Evolutionary conservation across 2,113 vertebrate species (phyloP).

Genomic region (Crotalus horridus): DNA sequence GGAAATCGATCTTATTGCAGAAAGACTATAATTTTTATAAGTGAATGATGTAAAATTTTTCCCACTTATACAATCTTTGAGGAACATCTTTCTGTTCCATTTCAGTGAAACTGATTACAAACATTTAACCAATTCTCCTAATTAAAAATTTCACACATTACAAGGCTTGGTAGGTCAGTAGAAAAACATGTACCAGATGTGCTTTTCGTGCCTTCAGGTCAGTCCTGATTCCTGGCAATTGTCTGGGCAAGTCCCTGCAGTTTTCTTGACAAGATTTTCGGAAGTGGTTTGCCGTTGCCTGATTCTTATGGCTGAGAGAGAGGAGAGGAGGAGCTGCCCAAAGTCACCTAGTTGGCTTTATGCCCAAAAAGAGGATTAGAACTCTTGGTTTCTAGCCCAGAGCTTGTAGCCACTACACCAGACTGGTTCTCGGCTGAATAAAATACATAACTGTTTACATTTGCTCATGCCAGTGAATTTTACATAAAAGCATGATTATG

Average conservation of each 20-base stretch:
- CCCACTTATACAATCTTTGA: background rate
- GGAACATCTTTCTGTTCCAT: background rate
- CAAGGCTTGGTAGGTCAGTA: background rate
- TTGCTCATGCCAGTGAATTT: background rate
- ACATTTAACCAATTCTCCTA: background rate
- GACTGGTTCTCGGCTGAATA: background rate
- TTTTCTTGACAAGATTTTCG: background rate
- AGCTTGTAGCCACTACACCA: background rate
- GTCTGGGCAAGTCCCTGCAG: background rate
- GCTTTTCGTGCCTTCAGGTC: background rate
- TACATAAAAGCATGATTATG: background rate
- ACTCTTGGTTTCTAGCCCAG: background rate
- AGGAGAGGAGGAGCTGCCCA: background rate
- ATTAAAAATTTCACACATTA: background rate
- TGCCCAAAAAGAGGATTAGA: background rate
- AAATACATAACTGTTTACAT: background rate
- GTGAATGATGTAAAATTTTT: background rate
- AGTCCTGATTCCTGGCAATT: background rate
- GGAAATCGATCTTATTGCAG: background rate
- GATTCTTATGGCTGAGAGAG: background rate
- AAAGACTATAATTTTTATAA: background rate
- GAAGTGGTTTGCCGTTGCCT: background rate
- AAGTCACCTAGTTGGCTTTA: background rate
- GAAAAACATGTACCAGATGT: background rate
- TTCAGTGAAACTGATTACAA: background rate